These are phyloP conservation scores for Sternotherus odoratus DNA, from an alignment of 2,797 vertebrate species.

Conservation along the genomic window DNA sequence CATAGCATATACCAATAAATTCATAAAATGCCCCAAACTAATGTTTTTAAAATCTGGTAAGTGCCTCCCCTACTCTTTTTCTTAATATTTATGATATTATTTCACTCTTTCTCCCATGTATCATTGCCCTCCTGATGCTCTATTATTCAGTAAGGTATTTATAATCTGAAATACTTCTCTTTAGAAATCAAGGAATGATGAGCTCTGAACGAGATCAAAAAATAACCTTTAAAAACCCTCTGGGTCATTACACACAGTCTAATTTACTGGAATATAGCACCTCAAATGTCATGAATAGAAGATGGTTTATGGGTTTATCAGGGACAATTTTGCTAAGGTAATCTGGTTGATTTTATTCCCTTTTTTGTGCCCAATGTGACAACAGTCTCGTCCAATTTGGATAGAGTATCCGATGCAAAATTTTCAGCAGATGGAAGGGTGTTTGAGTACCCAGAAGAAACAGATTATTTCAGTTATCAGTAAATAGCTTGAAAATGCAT, in stretches of 20 bases:
- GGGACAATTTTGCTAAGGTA: neutral
- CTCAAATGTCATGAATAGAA: neutral
- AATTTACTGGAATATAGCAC: constrained; percentile 26
- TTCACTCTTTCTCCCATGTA: neutral
- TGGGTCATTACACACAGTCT: neutral
- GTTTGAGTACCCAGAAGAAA: constrained; percentile 55
- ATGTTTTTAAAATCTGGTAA: neutral
- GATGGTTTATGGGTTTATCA: constrained; percentile 11
- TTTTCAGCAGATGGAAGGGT: constrained; percentile 54
- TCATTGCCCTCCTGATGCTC: neutral
- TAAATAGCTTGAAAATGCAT: constrained; percentile 45
- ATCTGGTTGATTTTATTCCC: neutral
- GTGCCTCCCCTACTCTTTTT: neutral
- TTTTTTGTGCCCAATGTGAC: constrained; percentile 19
- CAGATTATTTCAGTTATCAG: constrained; percentile 48
- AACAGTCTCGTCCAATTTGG: constrained; percentile 38
- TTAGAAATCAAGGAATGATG: neutral
- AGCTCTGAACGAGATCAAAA: neutral
- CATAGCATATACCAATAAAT: neutral
- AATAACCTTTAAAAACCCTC: neutral
- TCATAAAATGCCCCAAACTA: neutral
- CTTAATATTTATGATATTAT: neutral
- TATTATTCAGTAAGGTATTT: neutral
- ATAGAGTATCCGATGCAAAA: constrained; percentile 31
- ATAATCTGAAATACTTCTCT: neutral